Percentiles rank a stretch among this genome's conserved stretches.
Conservation (phyloP, 1,140 invertebrate species). For the Tetramorium simillimum region DNA sequence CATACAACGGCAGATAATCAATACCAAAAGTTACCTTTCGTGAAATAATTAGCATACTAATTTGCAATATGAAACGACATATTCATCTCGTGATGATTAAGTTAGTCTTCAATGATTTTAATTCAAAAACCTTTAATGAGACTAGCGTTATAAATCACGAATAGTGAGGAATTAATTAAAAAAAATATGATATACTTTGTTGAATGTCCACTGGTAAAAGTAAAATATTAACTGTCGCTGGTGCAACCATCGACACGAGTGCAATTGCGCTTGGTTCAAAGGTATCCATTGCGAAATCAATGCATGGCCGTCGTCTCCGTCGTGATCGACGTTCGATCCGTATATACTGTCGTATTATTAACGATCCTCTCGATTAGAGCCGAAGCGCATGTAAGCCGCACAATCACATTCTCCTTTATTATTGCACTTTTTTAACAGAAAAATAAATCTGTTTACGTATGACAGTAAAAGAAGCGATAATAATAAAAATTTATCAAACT, state of each 20-base stretch:
- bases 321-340: constrained; percentile 32
- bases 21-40: constrained; percentile 11
- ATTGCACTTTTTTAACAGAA: background rate
- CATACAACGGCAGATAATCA: background rate
- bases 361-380: constrained; percentile 21
- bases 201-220: background rate
- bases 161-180: background rate
- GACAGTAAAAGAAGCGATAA: background rate
- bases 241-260: background rate
- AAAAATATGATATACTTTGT: background rate
- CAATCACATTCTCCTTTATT: background rate
- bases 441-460: background rate
- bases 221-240: constrained; percentile 1
- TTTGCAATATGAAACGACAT: background rate
- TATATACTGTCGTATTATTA: constrained; percentile 18
- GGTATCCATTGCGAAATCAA: constrained; percentile 46
- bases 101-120: background rate
- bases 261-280: constrained; percentile 44
- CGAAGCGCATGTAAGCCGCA: background rate
- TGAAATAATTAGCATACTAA: constrained; percentile 20
- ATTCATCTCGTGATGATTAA: background rate
- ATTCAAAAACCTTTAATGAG: background rate
- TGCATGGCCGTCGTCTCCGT: background rate
- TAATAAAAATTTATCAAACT: background rate
- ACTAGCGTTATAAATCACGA: constrained; percentile 20